A percentile compares a stretch with the other conserved stretches of the same genome.
Evolutionary conservation across 2,888 invertebrate species (phyloP).

Genomic region (Sisyra nigra): DNA sequence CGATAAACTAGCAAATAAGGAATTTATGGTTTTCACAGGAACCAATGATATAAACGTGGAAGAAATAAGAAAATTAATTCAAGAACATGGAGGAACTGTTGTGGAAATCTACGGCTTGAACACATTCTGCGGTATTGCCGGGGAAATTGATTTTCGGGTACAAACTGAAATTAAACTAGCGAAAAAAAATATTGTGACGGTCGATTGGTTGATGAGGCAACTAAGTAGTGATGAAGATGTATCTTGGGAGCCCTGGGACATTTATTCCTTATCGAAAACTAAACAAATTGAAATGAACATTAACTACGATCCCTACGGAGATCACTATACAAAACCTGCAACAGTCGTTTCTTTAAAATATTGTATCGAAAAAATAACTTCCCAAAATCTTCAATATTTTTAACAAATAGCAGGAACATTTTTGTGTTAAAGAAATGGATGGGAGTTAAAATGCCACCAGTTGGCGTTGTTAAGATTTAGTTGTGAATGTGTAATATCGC

Average conservation of each 20-base stretch:
- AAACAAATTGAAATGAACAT: not conserved
- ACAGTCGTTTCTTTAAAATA: no score
- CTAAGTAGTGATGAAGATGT: not conserved
- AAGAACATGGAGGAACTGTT: not conserved
- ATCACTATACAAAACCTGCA: not conserved
- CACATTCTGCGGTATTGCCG: not conserved
- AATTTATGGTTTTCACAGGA: slow-evolving; percentile 1
- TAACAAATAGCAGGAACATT: no score
- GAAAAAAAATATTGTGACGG: not conserved
- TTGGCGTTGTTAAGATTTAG: no score
- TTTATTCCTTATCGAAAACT: not conserved
- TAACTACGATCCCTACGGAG: not conserved
- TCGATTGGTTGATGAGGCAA: not conserved
- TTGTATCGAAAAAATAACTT: no score
- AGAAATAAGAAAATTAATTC: not conserved
- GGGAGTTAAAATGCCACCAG: no score
- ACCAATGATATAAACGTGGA: not conserved
- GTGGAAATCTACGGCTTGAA: no score
- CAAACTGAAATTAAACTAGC: slow-evolving; percentile 2
- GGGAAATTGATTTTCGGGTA: not conserved
- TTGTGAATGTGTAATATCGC: no score
- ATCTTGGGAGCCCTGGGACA: not conserved
- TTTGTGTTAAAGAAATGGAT: no score
- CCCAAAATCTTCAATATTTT: no score
- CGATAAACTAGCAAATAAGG: not conserved